phyloP scores from a whole-genome alignment of 2,113 vertebrate species.

The Nanorana parkeri region DNA sequence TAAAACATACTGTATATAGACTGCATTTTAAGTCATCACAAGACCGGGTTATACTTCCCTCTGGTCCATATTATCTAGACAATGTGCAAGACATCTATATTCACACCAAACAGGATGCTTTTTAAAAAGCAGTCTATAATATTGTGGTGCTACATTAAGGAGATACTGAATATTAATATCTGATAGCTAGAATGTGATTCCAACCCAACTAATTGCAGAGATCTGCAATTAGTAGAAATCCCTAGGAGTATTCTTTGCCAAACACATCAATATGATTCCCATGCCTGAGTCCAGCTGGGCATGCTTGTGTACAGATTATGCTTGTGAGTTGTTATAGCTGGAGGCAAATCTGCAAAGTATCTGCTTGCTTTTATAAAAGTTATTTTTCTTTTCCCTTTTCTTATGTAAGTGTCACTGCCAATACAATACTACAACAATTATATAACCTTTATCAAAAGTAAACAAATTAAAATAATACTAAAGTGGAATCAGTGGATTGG shows the following conservation, averaged over 20 bases:
- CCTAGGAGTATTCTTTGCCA: constrained; percentile 8
- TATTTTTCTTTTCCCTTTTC: neutral
- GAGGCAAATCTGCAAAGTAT: constrained; percentile 8
- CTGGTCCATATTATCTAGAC: too few species aligned
- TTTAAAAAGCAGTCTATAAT: too few species aligned
- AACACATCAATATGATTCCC: constrained; percentile 31
- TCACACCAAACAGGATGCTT: neutral
- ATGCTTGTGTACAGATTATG: neutral
- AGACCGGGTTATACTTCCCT: too few species aligned
- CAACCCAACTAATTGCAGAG: constrained; percentile 46
- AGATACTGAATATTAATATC: constrained; percentile 15
- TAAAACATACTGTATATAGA: too few species aligned
- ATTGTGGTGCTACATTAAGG: constrained; percentile 1
- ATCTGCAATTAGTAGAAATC: constrained; percentile 55
- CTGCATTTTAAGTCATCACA: too few species aligned
- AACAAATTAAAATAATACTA: too few species aligned
- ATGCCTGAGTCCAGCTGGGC: constrained; percentile 6
- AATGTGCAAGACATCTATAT: neutral
- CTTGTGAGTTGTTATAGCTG: constrained; percentile 5
- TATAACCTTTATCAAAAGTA: too few species aligned
- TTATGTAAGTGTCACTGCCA: neutral
- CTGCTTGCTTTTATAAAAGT: constrained; percentile 24
- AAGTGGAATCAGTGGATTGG: too few species aligned
- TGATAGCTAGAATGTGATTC: neutral
- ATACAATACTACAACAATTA: too few species aligned